These are phyloP conservation scores for Phalloptychus januarius DNA, from an alignment of 2,797 vertebrate genomes.

Conservation along the genomic window DNA sequence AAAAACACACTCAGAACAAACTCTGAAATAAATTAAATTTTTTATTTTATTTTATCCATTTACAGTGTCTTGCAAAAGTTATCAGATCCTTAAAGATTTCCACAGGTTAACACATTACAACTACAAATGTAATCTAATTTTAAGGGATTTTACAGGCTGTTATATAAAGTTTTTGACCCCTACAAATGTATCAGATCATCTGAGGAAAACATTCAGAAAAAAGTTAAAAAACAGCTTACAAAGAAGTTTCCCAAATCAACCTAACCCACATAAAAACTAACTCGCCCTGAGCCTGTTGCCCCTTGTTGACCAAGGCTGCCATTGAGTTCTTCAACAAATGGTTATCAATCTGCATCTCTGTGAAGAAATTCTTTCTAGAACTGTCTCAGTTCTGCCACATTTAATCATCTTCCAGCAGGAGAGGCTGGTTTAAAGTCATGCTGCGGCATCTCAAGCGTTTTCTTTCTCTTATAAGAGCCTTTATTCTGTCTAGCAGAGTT, in stretches of 20 bases:
- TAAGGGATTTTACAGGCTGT: not conserved
- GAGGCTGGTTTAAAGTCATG: too few relatives aligned
- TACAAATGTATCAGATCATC: not conserved
- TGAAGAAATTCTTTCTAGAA: not conserved
- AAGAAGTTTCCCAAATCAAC: not conserved
- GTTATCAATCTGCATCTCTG: not conserved
- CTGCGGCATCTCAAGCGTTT: too few relatives aligned
- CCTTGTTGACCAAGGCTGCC: not conserved
- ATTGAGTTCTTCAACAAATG: not conserved
- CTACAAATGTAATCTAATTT: not conserved
- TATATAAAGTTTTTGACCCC: not conserved
- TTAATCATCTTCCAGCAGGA: not conserved
- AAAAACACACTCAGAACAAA: constrained; percentile 21
- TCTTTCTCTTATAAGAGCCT: not conserved
- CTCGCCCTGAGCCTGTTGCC: not conserved
- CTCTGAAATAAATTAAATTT: constrained; percentile 4
- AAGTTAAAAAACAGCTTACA: not conserved
- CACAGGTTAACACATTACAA: not conserved
- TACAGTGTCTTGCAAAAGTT: not conserved
- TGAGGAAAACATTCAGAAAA: not conserved
- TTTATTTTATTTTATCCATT: constrained; percentile 3
- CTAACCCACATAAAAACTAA: not conserved
- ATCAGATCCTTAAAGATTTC: not conserved
- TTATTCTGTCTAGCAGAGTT: too few relatives aligned
- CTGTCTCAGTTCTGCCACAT: not conserved